phyloP scores from a whole-genome alignment of 2,888 invertebrate genomes.

The Eumerus sabulonum region DNA sequence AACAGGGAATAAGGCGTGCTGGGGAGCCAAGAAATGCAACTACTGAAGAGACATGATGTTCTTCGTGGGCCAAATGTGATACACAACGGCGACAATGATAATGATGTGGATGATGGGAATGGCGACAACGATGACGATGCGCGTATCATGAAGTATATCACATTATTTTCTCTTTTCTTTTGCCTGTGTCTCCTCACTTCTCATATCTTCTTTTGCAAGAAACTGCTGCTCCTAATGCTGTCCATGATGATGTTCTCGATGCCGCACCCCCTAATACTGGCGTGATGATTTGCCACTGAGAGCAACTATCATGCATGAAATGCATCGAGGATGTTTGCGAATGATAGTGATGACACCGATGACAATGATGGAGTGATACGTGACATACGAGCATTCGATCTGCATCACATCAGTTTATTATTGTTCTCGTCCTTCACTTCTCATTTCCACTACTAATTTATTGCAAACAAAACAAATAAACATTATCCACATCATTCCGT shows the following conservation, averaged over 20 bases:
- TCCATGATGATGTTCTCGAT: too few relatives aligned
- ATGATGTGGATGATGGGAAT: constrained; percentile 55
- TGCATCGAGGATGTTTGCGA: constrained; percentile 56
- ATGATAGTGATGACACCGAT: constrained; percentile 51
- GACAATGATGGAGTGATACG: constrained; percentile 54
- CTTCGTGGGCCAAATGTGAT: constrained; percentile 53
- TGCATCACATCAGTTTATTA: too few relatives aligned
- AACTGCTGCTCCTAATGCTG: constrained; percentile 32
- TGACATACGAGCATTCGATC: constrained; percentile 35
- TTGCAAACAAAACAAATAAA: constrained; percentile 49
- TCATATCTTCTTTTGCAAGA: constrained; percentile 2
- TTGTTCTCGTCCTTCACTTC: too few relatives aligned
- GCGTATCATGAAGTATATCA: constrained; percentile 57
- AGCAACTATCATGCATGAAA: constrained; percentile 65
- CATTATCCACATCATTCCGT: constrained; percentile 59
- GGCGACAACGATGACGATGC: constrained; percentile 60
- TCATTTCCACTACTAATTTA: constrained; percentile 36
- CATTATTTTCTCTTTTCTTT: constrained; percentile 6
- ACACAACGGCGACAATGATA: constrained; percentile 58
- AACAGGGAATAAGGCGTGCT: constrained; percentile 12
- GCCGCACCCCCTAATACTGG: constrained; percentile 31
- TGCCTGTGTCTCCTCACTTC: constrained; percentile 1
- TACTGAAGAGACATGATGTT: neutral
- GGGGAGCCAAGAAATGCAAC: too few relatives aligned
- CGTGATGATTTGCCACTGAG: constrained; percentile 64